phyloP scores from a whole-genome alignment of 2,797 vertebrate species.

The Euthynnus affinis region DNA sequence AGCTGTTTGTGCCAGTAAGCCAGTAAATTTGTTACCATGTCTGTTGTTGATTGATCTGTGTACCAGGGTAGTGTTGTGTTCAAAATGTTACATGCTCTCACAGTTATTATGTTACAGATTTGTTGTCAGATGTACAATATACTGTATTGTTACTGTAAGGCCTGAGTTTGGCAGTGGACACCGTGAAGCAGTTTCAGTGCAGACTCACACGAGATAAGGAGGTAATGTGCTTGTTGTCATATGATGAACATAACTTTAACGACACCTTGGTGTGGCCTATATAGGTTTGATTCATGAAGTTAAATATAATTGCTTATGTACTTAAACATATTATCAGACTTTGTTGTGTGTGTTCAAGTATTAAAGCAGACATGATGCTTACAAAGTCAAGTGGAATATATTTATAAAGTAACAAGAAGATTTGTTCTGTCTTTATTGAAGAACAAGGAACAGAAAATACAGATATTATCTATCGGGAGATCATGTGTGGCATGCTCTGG shows the following conservation, averaged over 20 bases:
- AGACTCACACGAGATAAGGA: slow-evolving; percentile 47
- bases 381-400: neutral
- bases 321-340: too few relatives aligned
- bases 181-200: neutral
- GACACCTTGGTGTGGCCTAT: too few relatives aligned
- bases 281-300: too few relatives aligned
- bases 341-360: too few relatives aligned
- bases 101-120: slow-evolving; percentile 42
- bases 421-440: neutral
- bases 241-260: neutral
- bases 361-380: neutral
- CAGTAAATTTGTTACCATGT: neutral
- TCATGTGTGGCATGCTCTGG: neutral
- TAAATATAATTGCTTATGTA: too few relatives aligned
- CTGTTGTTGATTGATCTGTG: neutral
- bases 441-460: neutral
- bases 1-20: too few relatives aligned
- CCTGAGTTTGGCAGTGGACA: slow-evolving; percentile 10
- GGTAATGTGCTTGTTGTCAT: slow-evolving; percentile 29
- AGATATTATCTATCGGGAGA: neutral
- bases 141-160: slow-evolving; percentile 21
- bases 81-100: neutral
- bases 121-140: slow-evolving; percentile 33
- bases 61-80: neutral
- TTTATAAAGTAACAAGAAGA: neutral